Percentiles rank a stretch among this genome's conserved stretches.
These are phyloP conservation scores for Chymomyza amoena DNA, from an alignment of 2,888 invertebrate species.

Conservation along the genomic window DNA sequence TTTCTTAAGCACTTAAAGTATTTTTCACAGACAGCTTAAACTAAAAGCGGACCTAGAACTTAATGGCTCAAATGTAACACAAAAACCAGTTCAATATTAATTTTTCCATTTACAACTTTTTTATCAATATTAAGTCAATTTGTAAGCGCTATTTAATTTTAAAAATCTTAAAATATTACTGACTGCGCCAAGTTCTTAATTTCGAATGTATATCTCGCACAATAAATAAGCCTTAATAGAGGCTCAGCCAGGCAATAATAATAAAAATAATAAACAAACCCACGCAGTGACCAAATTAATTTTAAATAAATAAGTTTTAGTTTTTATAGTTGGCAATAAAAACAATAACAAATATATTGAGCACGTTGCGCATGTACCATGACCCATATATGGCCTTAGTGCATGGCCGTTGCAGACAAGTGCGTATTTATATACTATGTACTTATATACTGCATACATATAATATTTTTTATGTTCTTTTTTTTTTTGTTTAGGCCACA, in stretches of 20 bases:
- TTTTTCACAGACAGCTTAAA: no score
- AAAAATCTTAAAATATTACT: background rate
- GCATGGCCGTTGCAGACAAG: slow-evolving; percentile 22
- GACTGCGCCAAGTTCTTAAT: background rate
- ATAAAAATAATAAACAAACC: background rate
- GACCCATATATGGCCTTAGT: slow-evolving; percentile 44
- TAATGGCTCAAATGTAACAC: background rate
- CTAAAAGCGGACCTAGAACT: background rate
- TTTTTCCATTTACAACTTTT: background rate
- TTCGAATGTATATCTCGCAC: background rate
- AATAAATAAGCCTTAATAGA: slow-evolving; percentile 8
- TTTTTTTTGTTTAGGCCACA: slow-evolving; percentile 19
- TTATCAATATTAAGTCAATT: background rate
- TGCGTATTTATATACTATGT: slow-evolving; percentile 1
- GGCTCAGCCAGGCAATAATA: background rate
- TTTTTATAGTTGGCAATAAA: slow-evolving; percentile 2
- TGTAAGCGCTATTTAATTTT: background rate
- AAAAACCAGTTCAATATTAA: background rate
- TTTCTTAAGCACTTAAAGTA: no score
- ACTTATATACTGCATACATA: background rate
- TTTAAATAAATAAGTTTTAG: background rate
- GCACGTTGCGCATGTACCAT: slow-evolving; percentile 19
- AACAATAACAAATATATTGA: background rate
- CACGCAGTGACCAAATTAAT: background rate
- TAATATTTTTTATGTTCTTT: background rate